Base-by-base conservation (phyloP, 1,140 invertebrate genomes). In the Halyomorpha halys region DNA sequence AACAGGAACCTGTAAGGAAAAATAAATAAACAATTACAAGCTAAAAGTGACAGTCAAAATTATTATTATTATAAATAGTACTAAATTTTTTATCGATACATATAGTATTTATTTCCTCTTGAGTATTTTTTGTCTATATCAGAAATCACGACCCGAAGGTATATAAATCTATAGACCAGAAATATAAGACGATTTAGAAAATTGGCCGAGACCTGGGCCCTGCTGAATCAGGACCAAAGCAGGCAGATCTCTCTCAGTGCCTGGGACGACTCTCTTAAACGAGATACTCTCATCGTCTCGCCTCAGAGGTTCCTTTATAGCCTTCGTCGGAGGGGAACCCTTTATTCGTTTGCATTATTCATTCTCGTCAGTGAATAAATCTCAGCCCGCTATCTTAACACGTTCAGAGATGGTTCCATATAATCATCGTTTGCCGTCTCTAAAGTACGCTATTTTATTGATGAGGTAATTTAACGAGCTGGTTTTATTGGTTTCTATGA, bases 111-210 rank as follows among this genome's bases (percentile, higher is more conserved):
- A 39, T 2, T 9, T 30, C 8, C 8, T 30, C 27, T 30, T 4
- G 3, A 30, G 27, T 30, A 30, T 30, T 30, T 30, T 30, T 30
- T 30, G 27, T 30, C 27, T 30, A 30, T 4, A 30, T 5, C 14
- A 8, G 8, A 44, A n/a, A 30, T 61, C 15, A 30, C 44, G 21
- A n/a, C 34, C 16, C 27, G 6, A 18, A n/a, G 56, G 11, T 6
- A 16, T n/a, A 14, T 16, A 59, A 59, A 16, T 27, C 16, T 39
- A 34, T 27, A 39, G 34, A 39, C 2, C 21, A 34, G 15, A 39
- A 59, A 19, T 18, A 25, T 59, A 21, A 16, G 18, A 39, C 56
- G 27, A 34, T 34, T 39, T 59, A 30, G 39, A 18, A 59, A 59
- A 39, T 39, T 39, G 34, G 6, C 34, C 11, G 13, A 39, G 34